phyloP scores from a whole-genome alignment of 2,888 invertebrate species.

The Deroplatys truncata region DNA sequence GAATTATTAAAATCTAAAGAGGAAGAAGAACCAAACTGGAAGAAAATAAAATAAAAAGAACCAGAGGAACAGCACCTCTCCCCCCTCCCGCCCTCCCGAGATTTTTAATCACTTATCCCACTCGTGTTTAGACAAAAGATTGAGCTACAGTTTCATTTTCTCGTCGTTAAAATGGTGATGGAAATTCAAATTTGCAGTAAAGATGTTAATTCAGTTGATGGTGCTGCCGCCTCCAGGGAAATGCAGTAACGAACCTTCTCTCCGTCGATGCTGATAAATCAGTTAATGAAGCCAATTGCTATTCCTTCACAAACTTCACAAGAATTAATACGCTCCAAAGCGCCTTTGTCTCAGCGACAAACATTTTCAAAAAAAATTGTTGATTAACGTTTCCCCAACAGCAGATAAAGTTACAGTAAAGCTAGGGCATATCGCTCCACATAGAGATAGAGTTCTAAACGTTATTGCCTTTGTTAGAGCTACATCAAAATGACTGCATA shows the following conservation, averaged over 20 bases:
- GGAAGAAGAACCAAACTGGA: background rate
- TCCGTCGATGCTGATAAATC: background rate
- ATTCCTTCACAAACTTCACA: background rate
- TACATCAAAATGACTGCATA: no score
- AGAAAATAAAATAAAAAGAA: background rate
- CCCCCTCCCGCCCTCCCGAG: no score
- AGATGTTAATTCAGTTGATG: background rate
- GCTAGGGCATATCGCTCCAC: no score
- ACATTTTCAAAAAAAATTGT: no score
- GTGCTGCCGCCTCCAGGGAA: background rate
- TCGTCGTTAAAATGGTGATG: background rate
- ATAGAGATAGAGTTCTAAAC: no score
- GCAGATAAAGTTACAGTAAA: no score
- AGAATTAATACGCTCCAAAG: background rate
- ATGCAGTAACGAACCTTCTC: background rate
- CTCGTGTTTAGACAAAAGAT: background rate
- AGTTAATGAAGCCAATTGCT: background rate
- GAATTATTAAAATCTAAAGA: background rate
- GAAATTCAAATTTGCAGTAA: background rate
- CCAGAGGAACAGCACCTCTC: no score
- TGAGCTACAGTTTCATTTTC: background rate
- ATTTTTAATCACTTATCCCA: background rate
- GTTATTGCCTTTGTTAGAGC: no score
- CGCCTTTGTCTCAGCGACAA: no score
- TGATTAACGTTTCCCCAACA: no score